These are phyloP conservation scores for Clivina fossor DNA, from an alignment of 2,888 invertebrate genomes.

Conservation along the genomic window DNA sequence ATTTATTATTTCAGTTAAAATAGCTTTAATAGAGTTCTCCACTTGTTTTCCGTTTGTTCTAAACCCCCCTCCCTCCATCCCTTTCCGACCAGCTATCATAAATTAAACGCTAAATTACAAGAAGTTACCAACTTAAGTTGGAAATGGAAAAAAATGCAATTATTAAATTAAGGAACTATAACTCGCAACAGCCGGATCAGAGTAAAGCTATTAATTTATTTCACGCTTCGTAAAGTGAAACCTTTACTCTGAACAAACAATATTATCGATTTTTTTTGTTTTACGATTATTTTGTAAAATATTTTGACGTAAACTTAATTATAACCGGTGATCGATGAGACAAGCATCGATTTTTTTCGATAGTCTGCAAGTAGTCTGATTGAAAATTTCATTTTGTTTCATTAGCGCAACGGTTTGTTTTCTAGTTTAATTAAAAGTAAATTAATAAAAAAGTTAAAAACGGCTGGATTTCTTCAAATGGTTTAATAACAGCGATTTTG, in stretches of 20 bases:
- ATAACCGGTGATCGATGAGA: conserved; percentile 9
- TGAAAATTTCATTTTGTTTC: conserved; percentile 12
- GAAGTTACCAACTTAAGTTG: conserved; percentile 26
- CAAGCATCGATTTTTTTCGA: conserved; percentile 6
- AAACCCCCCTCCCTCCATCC: neutral
- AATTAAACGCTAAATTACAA: conserved; percentile 26
- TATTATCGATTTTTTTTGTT: no score
- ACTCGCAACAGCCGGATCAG: conserved; percentile 15
- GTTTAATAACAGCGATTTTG: no score
- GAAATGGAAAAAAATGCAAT: conserved; percentile 31
- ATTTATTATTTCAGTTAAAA: conserved; percentile 34
- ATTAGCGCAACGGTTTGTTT: conserved; percentile 17
- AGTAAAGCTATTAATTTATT: conserved; percentile 25
- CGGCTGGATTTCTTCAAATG: no score
- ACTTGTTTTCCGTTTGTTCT: conserved; percentile 27
- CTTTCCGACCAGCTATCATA: neutral
- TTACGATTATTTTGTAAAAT: no score
- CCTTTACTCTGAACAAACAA: no score
- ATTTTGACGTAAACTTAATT: conserved; percentile 22
- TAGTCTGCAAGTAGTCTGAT: conserved; percentile 8
- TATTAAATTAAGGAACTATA: conserved; percentile 29
- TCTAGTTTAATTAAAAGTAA: conserved; percentile 15
- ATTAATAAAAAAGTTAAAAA: conserved; percentile 10
- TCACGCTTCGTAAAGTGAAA: conserved; percentile 22
- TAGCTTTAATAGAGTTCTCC: conserved; percentile 31